A percentile compares a stretch with the other conserved stretches of the same genome.
Evolutionary conservation across 1,140 invertebrate species (phyloP).

Genomic region (Chionoecetes opilio): DNA sequence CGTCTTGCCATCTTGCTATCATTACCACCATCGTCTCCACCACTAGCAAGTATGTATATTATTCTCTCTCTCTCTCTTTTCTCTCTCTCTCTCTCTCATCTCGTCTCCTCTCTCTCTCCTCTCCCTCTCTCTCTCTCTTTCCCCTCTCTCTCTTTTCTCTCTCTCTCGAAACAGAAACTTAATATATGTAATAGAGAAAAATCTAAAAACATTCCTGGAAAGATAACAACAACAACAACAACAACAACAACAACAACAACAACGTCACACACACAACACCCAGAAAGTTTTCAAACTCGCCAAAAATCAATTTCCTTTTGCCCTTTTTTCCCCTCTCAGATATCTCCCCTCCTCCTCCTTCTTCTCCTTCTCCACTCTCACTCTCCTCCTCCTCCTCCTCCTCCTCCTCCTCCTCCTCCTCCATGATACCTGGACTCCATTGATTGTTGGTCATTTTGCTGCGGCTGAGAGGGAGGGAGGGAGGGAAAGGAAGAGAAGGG

Average conservation of each 20-base stretch:
- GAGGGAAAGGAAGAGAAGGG: neutral
- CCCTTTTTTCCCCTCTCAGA: neutral
- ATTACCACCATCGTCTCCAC: neutral
- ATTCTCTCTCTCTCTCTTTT: constrained; percentile 27
- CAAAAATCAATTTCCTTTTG: constrained; percentile 66
- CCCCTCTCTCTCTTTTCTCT: constrained; percentile 23
- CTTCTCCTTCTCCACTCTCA: neutral
- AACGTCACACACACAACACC: neutral
- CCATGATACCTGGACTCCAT: constrained; percentile 75
- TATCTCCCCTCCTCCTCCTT: neutral
- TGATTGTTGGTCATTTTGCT: constrained; percentile 78
- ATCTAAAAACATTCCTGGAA: neutral
- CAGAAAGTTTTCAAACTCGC: constrained; percentile 33
- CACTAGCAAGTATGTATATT: neutral
- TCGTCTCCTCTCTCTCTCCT: constrained; percentile 36
- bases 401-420: neutral
- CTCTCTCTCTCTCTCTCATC: constrained; percentile 4
- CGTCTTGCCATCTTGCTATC: neutral
- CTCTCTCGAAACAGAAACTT: neutral
- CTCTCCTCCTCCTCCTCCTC: neutral
- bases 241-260: neutral
- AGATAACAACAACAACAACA: neutral
- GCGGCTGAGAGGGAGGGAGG: constrained; percentile 39
- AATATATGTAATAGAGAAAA: neutral
- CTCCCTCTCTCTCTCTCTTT: constrained; percentile 1